Base-by-base conservation (phyloP, 64 coral and sea anemone genomes). In the Porites australiensis region DNA sequence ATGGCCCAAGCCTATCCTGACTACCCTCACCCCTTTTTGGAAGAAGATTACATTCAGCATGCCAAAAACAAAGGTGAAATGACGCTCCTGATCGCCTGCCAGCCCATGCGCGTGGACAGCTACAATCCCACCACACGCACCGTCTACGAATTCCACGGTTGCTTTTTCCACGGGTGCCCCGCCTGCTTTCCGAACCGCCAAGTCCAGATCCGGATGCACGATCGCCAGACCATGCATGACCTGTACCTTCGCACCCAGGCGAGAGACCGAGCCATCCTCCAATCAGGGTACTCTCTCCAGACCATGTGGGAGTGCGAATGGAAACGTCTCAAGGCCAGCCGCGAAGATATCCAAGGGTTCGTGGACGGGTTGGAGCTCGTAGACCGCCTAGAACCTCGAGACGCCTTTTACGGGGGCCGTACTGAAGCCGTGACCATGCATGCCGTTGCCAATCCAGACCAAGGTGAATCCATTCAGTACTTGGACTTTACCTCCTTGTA, bases 331-430 rank as follows among this genome's bases (percentile, higher is more conserved):
- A 70, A 44, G 11, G 22, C 4, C 8, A 9, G 19, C 4, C 4
- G 22, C 8, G n/a, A n/a, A 6, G 21, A 70, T 8, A 23, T 70
- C 67, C 19, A 22, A 70, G 21, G n/a, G 8, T 70, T 70, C 67
- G 0, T 70, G 67, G 18, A 4, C 23, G 19, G 43, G 3, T 21
- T 27, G 7, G 5, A 71, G 15, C 51, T 70, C 0, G 2, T 21
- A 2, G 5, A 3, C 2, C 86, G 72, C 15, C 10, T 94, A 8
- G 50, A 94, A 37, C 84, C 77, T 2, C 65, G 91, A 3, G 70
- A 93, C n/a, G 23, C 65, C 3, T 77, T 89, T 15, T 94, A 70
- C 27, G 85, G 86, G 3, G 92, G 86, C 4, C 27, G 92, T 15
- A 94, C 86, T 4, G 89, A 94, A 45, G 86, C 85, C 2, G 50